Percentiles rank a stretch among this genome's conserved stretches.
These are phyloP conservation scores for Tenthredo livida DNA, from an alignment of 2,888 invertebrate genomes.

Conservation along the genomic window DNA sequence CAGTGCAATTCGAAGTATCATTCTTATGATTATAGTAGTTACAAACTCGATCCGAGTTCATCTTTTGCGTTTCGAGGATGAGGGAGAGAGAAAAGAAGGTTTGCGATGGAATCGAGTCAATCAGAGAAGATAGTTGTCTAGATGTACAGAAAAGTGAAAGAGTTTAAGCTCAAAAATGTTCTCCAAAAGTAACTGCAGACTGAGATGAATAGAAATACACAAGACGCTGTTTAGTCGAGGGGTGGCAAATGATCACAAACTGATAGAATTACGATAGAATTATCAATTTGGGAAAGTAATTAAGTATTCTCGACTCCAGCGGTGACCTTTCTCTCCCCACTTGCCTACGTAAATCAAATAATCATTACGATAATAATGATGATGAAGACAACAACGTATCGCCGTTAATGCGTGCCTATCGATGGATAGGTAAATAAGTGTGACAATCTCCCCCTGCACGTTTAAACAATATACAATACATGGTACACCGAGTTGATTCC, in stretches of 20 bases:
- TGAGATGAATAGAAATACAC: neutral
- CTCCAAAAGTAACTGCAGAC: neutral
- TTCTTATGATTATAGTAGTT: constrained; percentile 7
- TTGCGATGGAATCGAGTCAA: neutral
- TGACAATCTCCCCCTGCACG: neutral
- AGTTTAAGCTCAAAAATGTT: neutral
- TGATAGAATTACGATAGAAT: neutral
- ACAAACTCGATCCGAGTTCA: neutral
- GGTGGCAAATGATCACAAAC: neutral
- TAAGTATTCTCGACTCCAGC: neutral
- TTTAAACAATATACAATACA: neutral
- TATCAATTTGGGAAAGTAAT: neutral
- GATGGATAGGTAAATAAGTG: neutral
- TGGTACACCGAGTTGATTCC: neutral
- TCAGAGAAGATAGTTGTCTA: neutral
- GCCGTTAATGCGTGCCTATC: neutral
- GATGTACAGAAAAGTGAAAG: neutral
- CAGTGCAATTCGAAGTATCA: neutral
- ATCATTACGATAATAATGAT: neutral
- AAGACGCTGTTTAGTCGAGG: neutral
- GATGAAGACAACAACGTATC: neutral
- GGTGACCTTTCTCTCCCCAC: neutral
- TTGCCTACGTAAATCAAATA: neutral
- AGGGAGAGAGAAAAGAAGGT: neutral
- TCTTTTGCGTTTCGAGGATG: neutral